These are phyloP conservation scores for Zaprionus ornatus DNA, from an alignment of 1,140 invertebrate genomes.

Conservation along the genomic window DNA sequence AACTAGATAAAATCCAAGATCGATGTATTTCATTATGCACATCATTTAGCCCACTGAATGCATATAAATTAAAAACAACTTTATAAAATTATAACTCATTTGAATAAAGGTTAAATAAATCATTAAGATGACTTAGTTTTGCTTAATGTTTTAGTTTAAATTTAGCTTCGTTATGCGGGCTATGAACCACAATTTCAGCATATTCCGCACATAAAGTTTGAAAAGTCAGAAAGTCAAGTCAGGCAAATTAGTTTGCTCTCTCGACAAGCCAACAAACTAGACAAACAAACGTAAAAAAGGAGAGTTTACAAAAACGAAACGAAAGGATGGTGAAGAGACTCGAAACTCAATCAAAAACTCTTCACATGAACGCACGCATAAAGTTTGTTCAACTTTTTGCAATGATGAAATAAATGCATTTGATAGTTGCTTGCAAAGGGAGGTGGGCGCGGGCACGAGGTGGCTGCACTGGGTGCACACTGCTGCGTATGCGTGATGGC, in stretches of 20 bases:
- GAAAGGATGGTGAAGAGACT: slow-evolving; percentile 25
- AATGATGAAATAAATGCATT: slow-evolving; percentile 70
- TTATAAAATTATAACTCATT: not conserved
- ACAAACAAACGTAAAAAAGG: slow-evolving; percentile 13
- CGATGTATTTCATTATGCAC: no score
- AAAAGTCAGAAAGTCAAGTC: slow-evolving; percentile 27
- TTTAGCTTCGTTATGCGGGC: not conserved
- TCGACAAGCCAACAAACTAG: slow-evolving; percentile 34
- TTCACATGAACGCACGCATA: slow-evolving; percentile 42
- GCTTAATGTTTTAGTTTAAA: not conserved
- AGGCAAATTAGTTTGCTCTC: slow-evolving; percentile 38
- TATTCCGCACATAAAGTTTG: slow-evolving; percentile 5
- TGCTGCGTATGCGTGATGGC: slow-evolving; percentile 33
- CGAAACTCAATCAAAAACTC: slow-evolving; percentile 76
- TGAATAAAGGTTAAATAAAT: not conserved
- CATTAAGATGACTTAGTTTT: not conserved
- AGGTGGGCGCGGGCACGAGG: not conserved
- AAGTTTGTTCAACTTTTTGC: slow-evolving; percentile 54
- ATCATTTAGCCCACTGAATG: no score
- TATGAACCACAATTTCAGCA: not conserved
- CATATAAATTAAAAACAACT: no score
- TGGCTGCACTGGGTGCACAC: not conserved
- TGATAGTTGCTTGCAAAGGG: slow-evolving; percentile 45
- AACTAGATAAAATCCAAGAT: no score
- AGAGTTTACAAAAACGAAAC: slow-evolving; percentile 21